Base-by-base conservation (phyloP, 2,113 vertebrate genomes). In the Aldabrachelys gigantea region DNA sequence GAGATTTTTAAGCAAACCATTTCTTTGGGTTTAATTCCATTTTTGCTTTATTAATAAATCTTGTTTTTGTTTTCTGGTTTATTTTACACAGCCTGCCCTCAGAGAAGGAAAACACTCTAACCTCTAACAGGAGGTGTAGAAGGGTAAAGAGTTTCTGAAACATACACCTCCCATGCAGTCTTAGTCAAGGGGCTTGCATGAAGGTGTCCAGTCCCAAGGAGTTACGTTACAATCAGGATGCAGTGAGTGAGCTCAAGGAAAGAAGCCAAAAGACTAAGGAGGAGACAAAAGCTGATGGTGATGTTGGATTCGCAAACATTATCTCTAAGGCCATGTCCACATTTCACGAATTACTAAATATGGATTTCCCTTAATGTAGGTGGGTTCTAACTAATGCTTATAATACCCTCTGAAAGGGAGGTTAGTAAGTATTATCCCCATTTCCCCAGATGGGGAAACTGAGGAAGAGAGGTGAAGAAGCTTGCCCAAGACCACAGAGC, bases 231-330 rank as follows among this genome's bases (percentile, higher is more conserved):
- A 25, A 78, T 27, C 75, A 44, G 19, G n/a, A 94, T 17, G n/a
- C 6, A 22, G 29, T 47, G 27, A 57, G 1, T 29, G 21, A 84
- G 62, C 65, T 38, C 35, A 38, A 69, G 56, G 50, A 27, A 31
- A 54, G 75, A 86, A 1, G 2, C 41, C 14, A 1, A 14, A 19
- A 1, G 2, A 80, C 31, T 14, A 35, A 85, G 65, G 41, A 27
- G 25, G 41, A 38, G 16, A 19, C 38, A 86, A 84, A 47, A 91
- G 41, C 21, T 90, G 89, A 21, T 0, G 8, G 1, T 91, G 86
- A 69, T 21, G 5, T 29, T 65, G 21, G 21, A 85, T 82, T 1
- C 1, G 5, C 0, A 0, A 27, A 69, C 0, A 0, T 57, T 54
- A 69, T 19, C 1, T 19, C n/a, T 0, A 1, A 80, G 52, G 31